Evolutionary conservation across 2,797 vertebrate species (phyloP), one percentile per base, ranked within the genome.

Genomic region (Coregonus suidteri): DNA sequence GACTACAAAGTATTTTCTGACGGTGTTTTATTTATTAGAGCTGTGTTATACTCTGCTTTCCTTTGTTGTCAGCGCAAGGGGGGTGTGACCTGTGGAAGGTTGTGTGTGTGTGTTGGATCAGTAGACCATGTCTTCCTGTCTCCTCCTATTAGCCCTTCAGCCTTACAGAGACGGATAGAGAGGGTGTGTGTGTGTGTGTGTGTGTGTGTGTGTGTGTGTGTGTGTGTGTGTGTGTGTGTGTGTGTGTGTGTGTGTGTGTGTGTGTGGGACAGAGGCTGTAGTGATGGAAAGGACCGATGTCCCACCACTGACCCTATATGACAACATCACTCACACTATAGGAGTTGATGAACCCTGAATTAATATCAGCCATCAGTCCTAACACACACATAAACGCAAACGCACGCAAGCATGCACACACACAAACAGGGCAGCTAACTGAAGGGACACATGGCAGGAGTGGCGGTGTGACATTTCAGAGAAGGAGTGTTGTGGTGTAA

Each of bases 401-500:
- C 9, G 9, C 41, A 47, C 2, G 41, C 41, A 47, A 0, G 41
- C 41, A 11, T 3, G 25, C 37, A 9, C 37, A 47, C 41, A 47
- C 41, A 47, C 41, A 47, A 0, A 47, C 35, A 71, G 14, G 68
- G 20, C 2, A 34, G 51, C 30, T 54, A 73, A 73, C 51, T 54
- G 71, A 88, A 78, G 75, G 85, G 82, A 85, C 86, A 85, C 90
- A 71, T 86, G 84, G 87, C 89, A 89, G 86, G 88, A 76, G 82
- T 91, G 84, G 41, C 82, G 6, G 1, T 82, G 88, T 92, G 92
- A 89, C 92, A 93, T 93, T 93, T 92, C 83, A 83, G 85, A 90
- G 89, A 88, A 84, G 84, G 83, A 88, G 85, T 87, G 88, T 89
- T 92, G 88, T 85, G 85, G 86, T 92, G 90, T 89, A 92, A 91